Evolutionary conservation across 2,888 invertebrate species (phyloP), one percentile per base, ranked within the genome.

Genomic region (Achlya flavicornis): DNA sequence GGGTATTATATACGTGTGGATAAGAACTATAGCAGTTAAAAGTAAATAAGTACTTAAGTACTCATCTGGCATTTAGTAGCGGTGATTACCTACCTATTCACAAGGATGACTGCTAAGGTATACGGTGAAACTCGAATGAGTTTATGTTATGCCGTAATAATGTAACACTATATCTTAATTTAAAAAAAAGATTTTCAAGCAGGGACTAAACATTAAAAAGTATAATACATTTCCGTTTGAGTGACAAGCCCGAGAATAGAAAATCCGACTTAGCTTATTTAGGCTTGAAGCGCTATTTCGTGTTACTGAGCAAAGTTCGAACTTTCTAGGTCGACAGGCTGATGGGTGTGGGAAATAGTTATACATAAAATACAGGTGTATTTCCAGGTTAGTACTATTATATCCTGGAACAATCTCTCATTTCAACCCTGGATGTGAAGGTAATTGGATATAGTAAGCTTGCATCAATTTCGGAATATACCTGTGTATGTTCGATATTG

Each of bases 221-320:
- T 12, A 41, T 41, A 41, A 8, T 19, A 53, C 10, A 8, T 53
- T 14, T 3, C 7, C 19, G 53, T 19, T 19, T 19, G 19, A 53
- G 10, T 10, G 53, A 53, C 8, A 53, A 53, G 19, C 19, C 10
- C 19, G 19, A 16, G 38, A 19, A 53, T 48, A 38, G 60, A 57
- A 59, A 53, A 19, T n/a, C 53, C 53, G 19, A 10, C 53, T 53
- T 16, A 53, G 53, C 53, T 53, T 53, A 53, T 53, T 53, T 19
- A 53, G 19, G 53, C n/a, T 7, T 19, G 19, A 16, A 19, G 19
- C 19, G 10, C n/a, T 19, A 16, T 53, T 16, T 19, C 19, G 19
- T 53, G 19, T 19, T 19, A 53, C 53, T 8, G 16, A 19, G 10
- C n/a, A 48, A 48, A 19, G 53, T 53, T 19, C 14, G 10, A 19